Conservation (phyloP, 2,797 vertebrate species). For the Eleutherodactylus coqui region DNA sequence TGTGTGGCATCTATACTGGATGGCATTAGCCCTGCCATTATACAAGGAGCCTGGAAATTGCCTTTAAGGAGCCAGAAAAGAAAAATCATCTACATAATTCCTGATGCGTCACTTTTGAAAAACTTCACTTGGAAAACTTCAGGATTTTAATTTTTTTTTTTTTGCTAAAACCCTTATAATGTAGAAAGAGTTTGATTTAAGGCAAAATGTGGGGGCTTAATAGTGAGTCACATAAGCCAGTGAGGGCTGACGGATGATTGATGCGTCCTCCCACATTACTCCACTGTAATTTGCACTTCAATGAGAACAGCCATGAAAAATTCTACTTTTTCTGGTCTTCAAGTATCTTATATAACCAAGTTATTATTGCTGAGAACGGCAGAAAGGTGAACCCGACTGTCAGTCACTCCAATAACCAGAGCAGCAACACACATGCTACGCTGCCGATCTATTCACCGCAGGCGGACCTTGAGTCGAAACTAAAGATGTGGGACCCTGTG, state of each 20-base stretch:
- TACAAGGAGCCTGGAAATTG: background rate
- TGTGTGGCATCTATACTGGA: too few relatives aligned
- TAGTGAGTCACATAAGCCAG: slow-evolving; percentile 45
- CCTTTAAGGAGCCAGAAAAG: too few relatives aligned
- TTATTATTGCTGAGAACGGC: background rate
- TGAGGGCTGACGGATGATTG: slow-evolving; percentile 46
- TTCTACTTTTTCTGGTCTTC: slow-evolving; percentile 18
- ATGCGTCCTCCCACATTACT: slow-evolving; percentile 48
- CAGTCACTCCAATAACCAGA: background rate
- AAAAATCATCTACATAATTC: background rate
- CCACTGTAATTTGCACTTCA: slow-evolving; percentile 51
- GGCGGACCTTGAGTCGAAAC: too few relatives aligned
- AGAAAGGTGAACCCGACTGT: background rate
- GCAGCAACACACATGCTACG: background rate
- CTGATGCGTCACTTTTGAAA: slow-evolving; percentile 2
- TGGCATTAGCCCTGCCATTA: too few relatives aligned
- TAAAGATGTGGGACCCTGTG: too few relatives aligned
- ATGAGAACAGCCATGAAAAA: slow-evolving; percentile 36
- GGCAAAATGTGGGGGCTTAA: slow-evolving; percentile 35
- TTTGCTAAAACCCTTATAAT: slow-evolving; percentile 7
- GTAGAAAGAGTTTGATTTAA: slow-evolving; percentile 18
- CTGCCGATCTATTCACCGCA: too few relatives aligned
- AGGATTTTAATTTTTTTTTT: too few relatives aligned
- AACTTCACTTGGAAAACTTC: slow-evolving; percentile 1
- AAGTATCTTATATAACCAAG: slow-evolving; percentile 31